Evolutionary conservation across 2,888 invertebrate genomes (phyloP).

Genomic region (Cactoblastis cactorum): DNA sequence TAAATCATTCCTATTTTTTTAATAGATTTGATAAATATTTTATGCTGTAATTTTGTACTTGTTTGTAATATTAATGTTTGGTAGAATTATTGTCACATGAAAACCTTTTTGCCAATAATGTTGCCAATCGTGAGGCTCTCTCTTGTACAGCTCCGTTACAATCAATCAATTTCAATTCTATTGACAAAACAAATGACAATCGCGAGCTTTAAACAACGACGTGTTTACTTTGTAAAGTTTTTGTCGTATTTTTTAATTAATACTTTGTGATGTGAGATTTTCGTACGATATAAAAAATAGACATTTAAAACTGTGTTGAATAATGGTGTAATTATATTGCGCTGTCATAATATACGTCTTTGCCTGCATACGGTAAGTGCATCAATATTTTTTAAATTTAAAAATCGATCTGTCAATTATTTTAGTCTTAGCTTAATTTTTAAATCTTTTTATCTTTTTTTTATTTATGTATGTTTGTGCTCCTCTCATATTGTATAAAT

Average conservation of each 20-base stretch:
- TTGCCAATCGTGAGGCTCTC: background rate
- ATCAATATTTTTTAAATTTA: background rate
- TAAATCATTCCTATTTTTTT: too few species aligned
- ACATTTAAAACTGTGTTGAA: background rate
- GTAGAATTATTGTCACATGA: background rate
- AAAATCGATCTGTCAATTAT: background rate
- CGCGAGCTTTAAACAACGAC: constrained; percentile 8
- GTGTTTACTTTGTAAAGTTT: background rate
- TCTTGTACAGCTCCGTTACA: constrained; percentile 1
- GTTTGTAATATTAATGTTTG: background rate
- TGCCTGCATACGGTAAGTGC: constrained; percentile 5
- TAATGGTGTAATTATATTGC: background rate
- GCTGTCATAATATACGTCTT: background rate
- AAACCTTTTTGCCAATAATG: background rate
- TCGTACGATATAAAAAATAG: background rate
- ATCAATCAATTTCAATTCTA: constrained; percentile 2
- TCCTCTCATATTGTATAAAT: too few species aligned
- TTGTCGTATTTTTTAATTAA: background rate
- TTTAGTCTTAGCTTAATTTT: background rate
- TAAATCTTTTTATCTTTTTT: background rate
- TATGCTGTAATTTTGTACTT: too few species aligned
- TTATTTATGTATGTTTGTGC: background rate
- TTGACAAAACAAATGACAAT: constrained; percentile 1
- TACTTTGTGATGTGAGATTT: background rate
- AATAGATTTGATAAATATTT: too few species aligned